Conservation (phyloP, 2,797 vertebrate species). For the Trachops cirrhosus region DNA sequence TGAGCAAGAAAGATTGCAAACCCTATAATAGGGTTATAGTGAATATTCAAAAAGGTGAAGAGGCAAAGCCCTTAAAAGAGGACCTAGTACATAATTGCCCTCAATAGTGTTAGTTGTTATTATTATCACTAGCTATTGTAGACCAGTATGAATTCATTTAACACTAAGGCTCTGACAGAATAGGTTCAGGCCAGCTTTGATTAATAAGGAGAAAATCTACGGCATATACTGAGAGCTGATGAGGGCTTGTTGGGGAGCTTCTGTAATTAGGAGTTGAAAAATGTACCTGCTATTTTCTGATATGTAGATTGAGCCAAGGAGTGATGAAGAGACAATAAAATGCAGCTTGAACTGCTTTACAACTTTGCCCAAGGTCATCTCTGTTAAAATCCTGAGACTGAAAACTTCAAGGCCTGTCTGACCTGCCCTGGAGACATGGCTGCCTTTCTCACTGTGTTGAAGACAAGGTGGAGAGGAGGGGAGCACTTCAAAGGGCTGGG, state of each 20-base stretch:
- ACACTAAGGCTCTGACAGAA: neutral
- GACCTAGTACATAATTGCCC: neutral
- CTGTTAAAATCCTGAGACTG: neutral
- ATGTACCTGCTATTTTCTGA: neutral
- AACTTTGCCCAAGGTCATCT: neutral
- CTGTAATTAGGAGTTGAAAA: neutral
- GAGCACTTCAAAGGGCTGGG: constrained; percentile 57
- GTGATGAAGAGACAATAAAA: neutral
- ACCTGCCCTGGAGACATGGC: neutral
- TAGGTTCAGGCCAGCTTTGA: neutral
- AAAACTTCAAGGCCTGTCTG: constrained; percentile 35
- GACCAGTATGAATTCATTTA: neutral
- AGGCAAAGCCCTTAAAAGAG: constrained; percentile 1
- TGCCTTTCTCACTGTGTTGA: constrained; percentile 32
- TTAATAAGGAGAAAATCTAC: neutral
- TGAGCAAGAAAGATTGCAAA: neutral
- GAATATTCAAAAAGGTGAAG: neutral
- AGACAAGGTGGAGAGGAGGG: neutral
- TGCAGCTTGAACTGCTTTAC: neutral
- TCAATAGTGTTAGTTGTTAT: neutral
- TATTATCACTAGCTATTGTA: neutral
- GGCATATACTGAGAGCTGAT: neutral
- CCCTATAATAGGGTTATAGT: neutral
- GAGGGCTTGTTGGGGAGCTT: neutral
- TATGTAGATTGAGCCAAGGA: neutral